These are phyloP conservation scores for Thamnophis sirtalis DNA, from an alignment of 2,113 vertebrate species.

Conservation along the genomic window DNA sequence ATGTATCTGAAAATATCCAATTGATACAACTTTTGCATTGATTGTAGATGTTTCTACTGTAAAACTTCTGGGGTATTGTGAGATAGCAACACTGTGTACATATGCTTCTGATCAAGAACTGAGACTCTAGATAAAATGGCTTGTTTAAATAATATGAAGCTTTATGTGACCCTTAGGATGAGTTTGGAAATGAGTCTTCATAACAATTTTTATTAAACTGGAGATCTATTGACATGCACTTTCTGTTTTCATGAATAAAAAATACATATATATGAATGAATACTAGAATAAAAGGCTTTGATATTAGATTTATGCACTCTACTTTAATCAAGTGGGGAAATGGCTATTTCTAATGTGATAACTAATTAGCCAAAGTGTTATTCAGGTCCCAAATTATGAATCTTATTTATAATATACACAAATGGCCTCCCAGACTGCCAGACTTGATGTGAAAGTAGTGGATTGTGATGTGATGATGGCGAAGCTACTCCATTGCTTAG, in stretches of 20 bases:
- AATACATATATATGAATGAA: neutral
- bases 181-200: neutral
- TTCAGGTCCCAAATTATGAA: neutral
- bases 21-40: neutral
- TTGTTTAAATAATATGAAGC: neutral
- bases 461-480: neutral
- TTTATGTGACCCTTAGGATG: neutral
- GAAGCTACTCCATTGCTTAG: neutral
- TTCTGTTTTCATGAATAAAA: neutral
- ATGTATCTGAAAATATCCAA: neutral
- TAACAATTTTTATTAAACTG: neutral
- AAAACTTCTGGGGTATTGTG: neutral
- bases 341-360: neutral
- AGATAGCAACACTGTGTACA: neutral
- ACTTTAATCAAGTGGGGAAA: neutral
- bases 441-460: neutral
- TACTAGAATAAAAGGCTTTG: neutral
- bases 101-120: neutral
- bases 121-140: neutral
- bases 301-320: neutral
- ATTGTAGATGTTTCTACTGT: neutral
- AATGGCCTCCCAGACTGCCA: neutral
- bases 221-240: neutral
- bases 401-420: neutral
- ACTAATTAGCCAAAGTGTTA: neutral